A percentile compares a stretch with the other conserved stretches of the same genome.
phyloP scores from a whole-genome alignment of 2,797 vertebrate genomes.

The Hoplostethus mediterraneus region DNA sequence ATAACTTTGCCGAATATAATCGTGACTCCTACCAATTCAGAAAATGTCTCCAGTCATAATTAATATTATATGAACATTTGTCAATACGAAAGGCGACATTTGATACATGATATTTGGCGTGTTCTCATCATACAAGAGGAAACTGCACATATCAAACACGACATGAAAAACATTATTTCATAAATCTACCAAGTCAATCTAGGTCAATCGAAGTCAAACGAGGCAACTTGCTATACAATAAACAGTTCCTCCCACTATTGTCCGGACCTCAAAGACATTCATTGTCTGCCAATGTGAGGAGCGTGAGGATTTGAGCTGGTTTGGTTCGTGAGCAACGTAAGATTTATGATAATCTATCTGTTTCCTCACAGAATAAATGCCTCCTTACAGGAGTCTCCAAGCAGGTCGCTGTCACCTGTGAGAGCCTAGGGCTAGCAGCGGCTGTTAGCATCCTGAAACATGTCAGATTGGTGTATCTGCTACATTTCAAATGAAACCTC shows the following conservation, averaged over 20 bases:
- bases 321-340: background rate
- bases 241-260: background rate
- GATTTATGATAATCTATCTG: background rate
- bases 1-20: too few species aligned
- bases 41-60: too few species aligned
- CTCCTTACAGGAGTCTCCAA: too few species aligned
- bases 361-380: background rate
- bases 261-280: constrained; percentile 22
- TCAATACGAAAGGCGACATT: too few species aligned
- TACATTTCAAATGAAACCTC: background rate
- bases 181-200: background rate
- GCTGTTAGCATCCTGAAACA: constrained; percentile 15
- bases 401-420: constrained; percentile 40
- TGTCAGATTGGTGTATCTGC: background rate
- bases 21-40: too few species aligned
- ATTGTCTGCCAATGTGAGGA: constrained; percentile 33
- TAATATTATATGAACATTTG: too few species aligned
- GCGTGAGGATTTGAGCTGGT: background rate
- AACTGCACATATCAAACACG: too few species aligned
- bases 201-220: too few species aligned
- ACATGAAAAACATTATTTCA: background rate
- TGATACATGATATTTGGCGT: too few species aligned
- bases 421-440: constrained; percentile 8
- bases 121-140: too few species aligned
- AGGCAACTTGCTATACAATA: background rate